Conservation (phyloP, 2,888 invertebrate genomes). For the Hermodice carunculata region DNA sequence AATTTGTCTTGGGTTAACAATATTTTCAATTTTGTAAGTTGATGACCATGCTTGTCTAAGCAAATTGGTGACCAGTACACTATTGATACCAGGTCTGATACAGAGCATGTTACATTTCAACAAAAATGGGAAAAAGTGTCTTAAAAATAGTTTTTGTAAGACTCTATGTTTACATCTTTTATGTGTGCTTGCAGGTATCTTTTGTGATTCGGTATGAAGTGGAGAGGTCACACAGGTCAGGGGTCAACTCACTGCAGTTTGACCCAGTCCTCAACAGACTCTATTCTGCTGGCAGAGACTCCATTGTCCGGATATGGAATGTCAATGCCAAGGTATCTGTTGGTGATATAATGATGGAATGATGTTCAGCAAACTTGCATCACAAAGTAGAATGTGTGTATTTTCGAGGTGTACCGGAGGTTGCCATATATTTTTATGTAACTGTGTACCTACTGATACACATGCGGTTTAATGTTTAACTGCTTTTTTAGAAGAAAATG, state of each 20-base stretch:
- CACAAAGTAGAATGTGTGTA: too few species aligned
- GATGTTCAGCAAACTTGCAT: neutral
- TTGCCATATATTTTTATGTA: too few species aligned
- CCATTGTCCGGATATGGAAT: constrained; percentile 89
- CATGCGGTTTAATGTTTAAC: too few species aligned
- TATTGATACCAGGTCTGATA: too few species aligned
- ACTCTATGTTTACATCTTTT: neutral
- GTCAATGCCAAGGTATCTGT: constrained; percentile 70
- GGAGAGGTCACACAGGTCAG: constrained; percentile 93
- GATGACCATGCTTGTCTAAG: neutral
- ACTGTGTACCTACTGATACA: too few species aligned
- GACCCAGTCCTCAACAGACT: constrained; percentile 89
- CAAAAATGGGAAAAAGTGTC: neutral
- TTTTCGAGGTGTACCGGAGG: too few species aligned
- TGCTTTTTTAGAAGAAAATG: too few species aligned
- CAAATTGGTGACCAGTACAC: too few species aligned
- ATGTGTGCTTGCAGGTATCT: constrained; percentile 80
- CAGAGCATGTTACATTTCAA: too few species aligned
- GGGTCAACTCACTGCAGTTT: constrained; percentile 94
- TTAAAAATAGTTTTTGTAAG: neutral
- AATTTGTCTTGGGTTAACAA: too few species aligned
- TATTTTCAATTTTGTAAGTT: neutral
- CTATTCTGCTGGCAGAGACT: constrained; percentile 97
- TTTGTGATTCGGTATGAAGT: constrained; percentile 98
- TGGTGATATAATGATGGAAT: constrained; percentile 2